These are phyloP conservation scores for Helostoma temminkii DNA, from an alignment of 2,797 vertebrate genomes.

Conservation along the genomic window DNA sequence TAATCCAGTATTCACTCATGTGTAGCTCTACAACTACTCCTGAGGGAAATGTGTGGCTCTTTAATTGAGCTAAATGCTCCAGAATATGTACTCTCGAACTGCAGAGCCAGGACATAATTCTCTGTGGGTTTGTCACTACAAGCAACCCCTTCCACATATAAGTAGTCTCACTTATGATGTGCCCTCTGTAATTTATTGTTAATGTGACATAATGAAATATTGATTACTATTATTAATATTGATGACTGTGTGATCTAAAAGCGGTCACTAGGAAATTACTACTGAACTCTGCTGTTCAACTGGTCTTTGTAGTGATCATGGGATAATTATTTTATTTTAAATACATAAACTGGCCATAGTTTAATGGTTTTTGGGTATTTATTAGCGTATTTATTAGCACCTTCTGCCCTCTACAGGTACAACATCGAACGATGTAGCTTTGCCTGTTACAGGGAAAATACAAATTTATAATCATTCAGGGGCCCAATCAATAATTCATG, in stretches of 20 bases:
- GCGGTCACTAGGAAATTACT: neutral
- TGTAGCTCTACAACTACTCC: neutral
- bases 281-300: neutral
- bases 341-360: neutral
- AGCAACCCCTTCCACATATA: neutral
- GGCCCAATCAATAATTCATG: too few species aligned
- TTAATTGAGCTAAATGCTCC: neutral
- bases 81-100: neutral
- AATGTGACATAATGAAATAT: neutral
- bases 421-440: neutral
- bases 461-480: too few species aligned
- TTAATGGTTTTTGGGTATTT: neutral
- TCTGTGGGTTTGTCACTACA: neutral
- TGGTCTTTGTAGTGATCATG: neutral
- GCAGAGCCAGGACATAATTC: too few species aligned
- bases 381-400: neutral
- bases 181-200: too few species aligned
- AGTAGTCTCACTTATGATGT: too few species aligned
- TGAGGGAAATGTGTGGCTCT: neutral
- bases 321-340: neutral
- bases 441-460: neutral
- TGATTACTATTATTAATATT: neutral
- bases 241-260: neutral
- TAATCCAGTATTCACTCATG: constrained; percentile 4
- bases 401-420: neutral